Percentiles rank a stretch among this genome's conserved stretches.
Conservation (phyloP, 2,113 vertebrate genomes). For the Galemys pyrenaicus region DNA sequence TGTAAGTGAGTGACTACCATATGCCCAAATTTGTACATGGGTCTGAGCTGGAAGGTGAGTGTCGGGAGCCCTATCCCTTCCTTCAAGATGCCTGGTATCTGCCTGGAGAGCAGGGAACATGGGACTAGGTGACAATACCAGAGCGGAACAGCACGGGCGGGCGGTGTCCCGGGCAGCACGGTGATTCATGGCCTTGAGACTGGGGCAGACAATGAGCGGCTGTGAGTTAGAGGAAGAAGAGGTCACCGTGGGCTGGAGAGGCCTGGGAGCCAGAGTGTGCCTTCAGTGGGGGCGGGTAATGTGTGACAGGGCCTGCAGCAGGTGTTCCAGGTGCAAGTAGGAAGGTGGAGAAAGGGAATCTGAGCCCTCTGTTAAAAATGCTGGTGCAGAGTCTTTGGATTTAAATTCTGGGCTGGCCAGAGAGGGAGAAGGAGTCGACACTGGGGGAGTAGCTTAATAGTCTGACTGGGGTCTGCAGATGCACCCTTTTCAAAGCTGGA, state of each 20-base stretch:
- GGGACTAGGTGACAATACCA: background rate
- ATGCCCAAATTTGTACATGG: background rate
- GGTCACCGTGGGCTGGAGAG: slow-evolving; percentile 60
- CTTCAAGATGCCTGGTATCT: background rate
- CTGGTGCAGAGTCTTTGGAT: background rate
- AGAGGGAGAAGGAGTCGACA: background rate
- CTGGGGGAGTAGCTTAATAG: background rate
- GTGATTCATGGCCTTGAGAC: slow-evolving; percentile 71
- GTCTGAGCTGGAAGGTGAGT: background rate
- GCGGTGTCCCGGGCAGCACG: background rate
- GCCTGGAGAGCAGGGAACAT: background rate
- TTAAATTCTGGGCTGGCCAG: background rate
- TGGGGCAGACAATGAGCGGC: slow-evolving; percentile 62
- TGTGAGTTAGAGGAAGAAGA: slow-evolving; percentile 65
- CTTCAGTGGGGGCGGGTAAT: slow-evolving; percentile 1
- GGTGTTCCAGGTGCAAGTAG: background rate
- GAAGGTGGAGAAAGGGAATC: background rate
- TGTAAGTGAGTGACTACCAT: background rate
- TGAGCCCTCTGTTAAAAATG: background rate
- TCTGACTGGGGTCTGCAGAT: background rate
- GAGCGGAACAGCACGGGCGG: background rate
- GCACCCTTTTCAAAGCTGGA: background rate
- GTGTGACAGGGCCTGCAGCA: background rate
- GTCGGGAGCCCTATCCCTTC: background rate
- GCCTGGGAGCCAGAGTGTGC: background rate